Conservation (phyloP, 2,888 invertebrate species). For the Octodonta nipae region DNA sequence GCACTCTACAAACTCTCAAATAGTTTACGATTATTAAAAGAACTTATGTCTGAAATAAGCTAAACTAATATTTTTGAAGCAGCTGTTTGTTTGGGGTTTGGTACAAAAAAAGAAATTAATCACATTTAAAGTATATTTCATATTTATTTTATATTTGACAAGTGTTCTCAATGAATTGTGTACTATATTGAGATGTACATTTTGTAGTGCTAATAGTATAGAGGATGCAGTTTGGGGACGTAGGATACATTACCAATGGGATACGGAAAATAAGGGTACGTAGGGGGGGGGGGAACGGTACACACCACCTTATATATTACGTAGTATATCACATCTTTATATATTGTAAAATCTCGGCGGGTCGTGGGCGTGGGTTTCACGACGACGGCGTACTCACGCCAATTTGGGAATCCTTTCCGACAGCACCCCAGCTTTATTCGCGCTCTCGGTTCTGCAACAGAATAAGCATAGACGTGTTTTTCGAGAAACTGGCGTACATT, state of each 20-base stretch:
- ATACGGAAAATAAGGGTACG: conserved; percentile 9
- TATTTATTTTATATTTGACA: conserved; percentile 34
- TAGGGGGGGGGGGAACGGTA: conserved; percentile 10
- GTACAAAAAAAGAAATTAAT: no score
- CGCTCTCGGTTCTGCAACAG: no score
- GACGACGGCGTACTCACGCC: conserved; percentile 7
- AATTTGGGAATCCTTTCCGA: no score
- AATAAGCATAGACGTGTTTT: no score
- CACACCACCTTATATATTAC: conserved; percentile 29
- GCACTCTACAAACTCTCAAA: no score
- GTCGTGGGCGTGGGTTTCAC: conserved; percentile 14
- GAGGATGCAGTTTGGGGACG: conserved; percentile 17
- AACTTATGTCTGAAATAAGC: no score
- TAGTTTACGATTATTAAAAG: no score
- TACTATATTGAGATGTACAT: conserved; percentile 31
- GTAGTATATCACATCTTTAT: conserved; percentile 32
- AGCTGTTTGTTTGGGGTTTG: no score
- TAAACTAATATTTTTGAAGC: no score
- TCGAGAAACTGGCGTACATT: no score
- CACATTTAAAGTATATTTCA: conserved; percentile 31
- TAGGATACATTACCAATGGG: conserved; percentile 16
- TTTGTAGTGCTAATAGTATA: conserved; percentile 33
- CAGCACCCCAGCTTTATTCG: no score
- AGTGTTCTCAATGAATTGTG: conserved; percentile 37
- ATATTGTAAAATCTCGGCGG: conserved; percentile 28